Percentiles rank a stretch among this genome's conserved stretches.
These are phyloP conservation scores for Drepana arcuata DNA, from an alignment of 1,140 invertebrate genomes.

Conservation along the genomic window DNA sequence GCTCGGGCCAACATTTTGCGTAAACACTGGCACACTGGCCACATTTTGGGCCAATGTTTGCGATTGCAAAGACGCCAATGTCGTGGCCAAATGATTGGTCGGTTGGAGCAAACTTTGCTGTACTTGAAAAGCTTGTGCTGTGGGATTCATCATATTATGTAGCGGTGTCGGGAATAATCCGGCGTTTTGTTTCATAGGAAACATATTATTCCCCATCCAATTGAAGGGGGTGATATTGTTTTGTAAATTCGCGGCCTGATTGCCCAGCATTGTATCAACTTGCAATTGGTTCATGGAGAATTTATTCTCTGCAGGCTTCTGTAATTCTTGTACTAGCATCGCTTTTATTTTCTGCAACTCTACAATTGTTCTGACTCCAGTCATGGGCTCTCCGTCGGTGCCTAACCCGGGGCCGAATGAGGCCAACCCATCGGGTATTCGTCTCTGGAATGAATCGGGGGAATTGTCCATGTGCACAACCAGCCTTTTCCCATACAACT, in stretches of 20 bases:
- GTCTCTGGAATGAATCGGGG: slow-evolving; percentile 20
- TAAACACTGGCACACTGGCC: too few relatives aligned
- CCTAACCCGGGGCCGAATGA: slow-evolving; percentile 91
- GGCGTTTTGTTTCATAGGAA: too few relatives aligned
- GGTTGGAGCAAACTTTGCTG: too few relatives aligned
- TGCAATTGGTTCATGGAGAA: neutral
- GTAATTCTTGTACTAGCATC: neutral
- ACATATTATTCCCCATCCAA: neutral
- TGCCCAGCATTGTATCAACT: neutral
- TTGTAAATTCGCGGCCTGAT: too few relatives aligned
- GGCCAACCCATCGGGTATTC: slow-evolving; percentile 85
- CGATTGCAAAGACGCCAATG: too few relatives aligned
- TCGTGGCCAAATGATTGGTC: too few relatives aligned
- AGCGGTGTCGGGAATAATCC: too few relatives aligned
- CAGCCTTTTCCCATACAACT: slow-evolving; percentile 89
- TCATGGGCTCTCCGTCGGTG: slow-evolving; percentile 85
- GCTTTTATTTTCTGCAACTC: slow-evolving; percentile 6
- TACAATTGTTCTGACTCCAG: slow-evolving; percentile 74
- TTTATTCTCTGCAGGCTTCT: neutral
- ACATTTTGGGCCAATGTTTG: too few relatives aligned
- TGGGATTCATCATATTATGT: too few relatives aligned
- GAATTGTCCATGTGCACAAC: slow-evolving; percentile 89
- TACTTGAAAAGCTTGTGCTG: too few relatives aligned
- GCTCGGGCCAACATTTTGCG: too few relatives aligned
- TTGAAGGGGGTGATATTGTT: neutral